A percentile compares a stretch with the other conserved stretches of the same genome.
Conservation (phyloP, 2,113 vertebrate species). For the Okapia johnstoni region DNA sequence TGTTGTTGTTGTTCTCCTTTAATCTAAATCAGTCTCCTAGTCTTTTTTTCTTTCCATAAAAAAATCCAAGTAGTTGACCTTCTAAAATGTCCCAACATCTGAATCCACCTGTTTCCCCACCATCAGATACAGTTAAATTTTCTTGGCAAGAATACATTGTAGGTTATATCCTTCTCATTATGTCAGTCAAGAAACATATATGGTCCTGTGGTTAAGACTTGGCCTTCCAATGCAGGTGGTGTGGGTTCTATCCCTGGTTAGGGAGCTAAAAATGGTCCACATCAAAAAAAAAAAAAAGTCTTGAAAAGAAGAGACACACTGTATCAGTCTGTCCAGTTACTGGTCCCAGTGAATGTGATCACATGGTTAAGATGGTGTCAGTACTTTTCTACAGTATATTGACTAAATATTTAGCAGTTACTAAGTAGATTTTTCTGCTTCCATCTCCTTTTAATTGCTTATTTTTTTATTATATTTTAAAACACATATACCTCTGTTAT, state of each 20-base stretch:
- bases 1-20: not conserved
- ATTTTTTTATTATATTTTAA: not conserved
- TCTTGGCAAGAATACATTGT: not conserved
- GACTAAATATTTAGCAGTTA: not conserved
- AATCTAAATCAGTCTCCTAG: not conserved
- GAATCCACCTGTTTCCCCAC: constrained; percentile 4
- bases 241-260: not conserved
- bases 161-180: not conserved
- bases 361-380: not conserved
- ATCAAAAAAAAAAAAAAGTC: not conserved
- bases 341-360: not conserved
- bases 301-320: not conserved
- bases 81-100: not conserved
- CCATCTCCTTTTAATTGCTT: not conserved
- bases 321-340: not conserved
- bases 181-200: not conserved
- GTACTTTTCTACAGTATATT: not conserved
- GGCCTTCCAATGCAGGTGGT: not conserved
- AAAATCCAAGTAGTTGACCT: not conserved
- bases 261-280: not conserved
- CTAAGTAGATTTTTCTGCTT: not conserved
- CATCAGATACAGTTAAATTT: not conserved
- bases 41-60: not conserved
- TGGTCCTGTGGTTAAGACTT: not conserved
- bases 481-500: not conserved